Conservation (phyloP, 2,888 invertebrate species). For the Xestia sexstrigata region DNA sequence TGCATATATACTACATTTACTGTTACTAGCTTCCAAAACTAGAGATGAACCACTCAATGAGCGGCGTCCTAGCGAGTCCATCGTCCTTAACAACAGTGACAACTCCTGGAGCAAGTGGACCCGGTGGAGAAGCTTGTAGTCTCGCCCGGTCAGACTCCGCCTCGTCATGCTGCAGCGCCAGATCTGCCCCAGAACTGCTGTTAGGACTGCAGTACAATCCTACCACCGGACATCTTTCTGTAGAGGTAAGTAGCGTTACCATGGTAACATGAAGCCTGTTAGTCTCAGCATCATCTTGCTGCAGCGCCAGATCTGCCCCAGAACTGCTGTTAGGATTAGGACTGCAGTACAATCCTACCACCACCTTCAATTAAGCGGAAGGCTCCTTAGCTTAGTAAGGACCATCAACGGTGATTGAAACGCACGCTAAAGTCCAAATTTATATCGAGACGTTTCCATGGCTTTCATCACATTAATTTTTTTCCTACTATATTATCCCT, state of each 20-base stretch:
- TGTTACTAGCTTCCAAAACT: conserved; percentile 80
- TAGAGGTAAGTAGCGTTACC: conserved; percentile 92
- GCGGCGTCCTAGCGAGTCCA: conserved; percentile 83
- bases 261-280: not conserved
- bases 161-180: conserved; percentile 97
- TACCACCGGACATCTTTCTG: conserved; percentile 97
- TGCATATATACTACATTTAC: not conserved
- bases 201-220: conserved; percentile 98
- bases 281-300: conserved; percentile 98
- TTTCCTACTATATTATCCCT: too few species aligned
- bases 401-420: too few species aligned
- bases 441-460: too few species aligned
- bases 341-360: not conserved
- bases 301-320: conserved; percentile 97
- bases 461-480: too few species aligned
- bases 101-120: conserved; percentile 67
- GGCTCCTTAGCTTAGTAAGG: too few species aligned
- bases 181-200: conserved; percentile 97
- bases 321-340: conserved; percentile 97
- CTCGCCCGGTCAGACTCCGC: conserved; percentile 98
- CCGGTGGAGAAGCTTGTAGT: conserved; percentile 90
- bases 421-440: too few species aligned
- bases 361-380: too few species aligned
- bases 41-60: conserved; percentile 79
- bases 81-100: conserved; percentile 80